Percentiles rank a stretch among this genome's conserved stretches.
Evolutionary conservation across 2,113 vertebrate species (phyloP).

Genomic region (Corydoras sp.): DNA sequence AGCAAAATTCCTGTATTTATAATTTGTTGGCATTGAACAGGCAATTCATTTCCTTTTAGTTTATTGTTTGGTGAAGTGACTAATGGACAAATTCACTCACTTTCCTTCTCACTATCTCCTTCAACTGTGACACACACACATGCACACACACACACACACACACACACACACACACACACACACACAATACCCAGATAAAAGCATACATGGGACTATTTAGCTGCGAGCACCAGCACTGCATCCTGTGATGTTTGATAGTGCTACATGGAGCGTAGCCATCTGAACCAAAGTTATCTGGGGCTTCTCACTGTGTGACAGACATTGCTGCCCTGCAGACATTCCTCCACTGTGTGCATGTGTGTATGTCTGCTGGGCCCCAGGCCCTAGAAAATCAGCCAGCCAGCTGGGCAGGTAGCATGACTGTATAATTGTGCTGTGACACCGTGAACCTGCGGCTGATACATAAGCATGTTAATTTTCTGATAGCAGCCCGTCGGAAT

Average conservation of each 20-base stretch:
- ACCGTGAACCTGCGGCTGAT: constrained; percentile 69
- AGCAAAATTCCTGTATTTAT: constrained; percentile 23
- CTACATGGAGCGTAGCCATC: constrained; percentile 53
- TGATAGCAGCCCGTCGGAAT: constrained; percentile 65
- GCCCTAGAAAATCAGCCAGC: constrained; percentile 45
- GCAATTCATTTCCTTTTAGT: background rate
- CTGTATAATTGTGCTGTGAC: constrained; percentile 75
- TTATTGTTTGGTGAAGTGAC: no score
- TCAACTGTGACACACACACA: constrained; percentile 1
- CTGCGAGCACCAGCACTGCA: constrained; percentile 32
- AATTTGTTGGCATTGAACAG: constrained; percentile 6
- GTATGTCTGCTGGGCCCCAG: constrained; percentile 54
- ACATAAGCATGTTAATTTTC: constrained; percentile 74
- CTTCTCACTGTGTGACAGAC: constrained; percentile 61
- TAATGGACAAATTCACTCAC: background rate
- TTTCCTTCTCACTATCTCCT: background rate
- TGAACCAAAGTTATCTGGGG: constrained; percentile 61
- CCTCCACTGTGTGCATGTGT: constrained; percentile 32
- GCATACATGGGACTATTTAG: constrained; percentile 32
- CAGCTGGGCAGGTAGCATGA: constrained; percentile 62
- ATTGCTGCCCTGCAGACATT: constrained; percentile 59
- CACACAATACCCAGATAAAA: constrained; percentile 22
- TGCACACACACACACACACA: no score
- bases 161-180: constrained; percentile 4
- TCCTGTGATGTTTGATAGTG: constrained; percentile 59